A percentile compares a stretch with the other conserved stretches of the same genome.
These are phyloP conservation scores for Zoanthus gigantus DNA, from an alignment of 92 coral and sea anemone species.

Conservation along the genomic window DNA sequence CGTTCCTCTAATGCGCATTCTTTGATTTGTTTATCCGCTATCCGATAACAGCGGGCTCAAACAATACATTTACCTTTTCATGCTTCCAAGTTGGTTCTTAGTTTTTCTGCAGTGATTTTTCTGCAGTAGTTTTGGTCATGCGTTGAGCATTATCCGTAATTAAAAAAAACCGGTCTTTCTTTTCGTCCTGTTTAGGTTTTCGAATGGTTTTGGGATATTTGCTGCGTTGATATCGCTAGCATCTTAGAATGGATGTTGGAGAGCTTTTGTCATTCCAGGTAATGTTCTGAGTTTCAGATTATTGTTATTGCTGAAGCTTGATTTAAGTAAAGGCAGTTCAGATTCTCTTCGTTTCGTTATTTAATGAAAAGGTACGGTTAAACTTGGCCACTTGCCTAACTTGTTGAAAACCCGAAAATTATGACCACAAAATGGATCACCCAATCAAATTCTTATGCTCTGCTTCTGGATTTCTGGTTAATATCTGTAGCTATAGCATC, in stretches of 20 bases:
- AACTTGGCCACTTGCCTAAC: no score
- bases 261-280: constrained; percentile 83
- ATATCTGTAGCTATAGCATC: no score
- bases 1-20: background rate
- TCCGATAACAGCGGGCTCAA: background rate
- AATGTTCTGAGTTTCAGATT: background rate
- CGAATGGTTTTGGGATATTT: background rate
- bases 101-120: background rate
- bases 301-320: background rate
- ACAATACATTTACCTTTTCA: background rate
- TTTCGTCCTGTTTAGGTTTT: background rate
- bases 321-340: no score
- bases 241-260: constrained; percentile 69
- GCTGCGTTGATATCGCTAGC: constrained; percentile 4
- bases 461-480: no score
- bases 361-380: background rate
- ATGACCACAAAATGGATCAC: no score
- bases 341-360: background rate
- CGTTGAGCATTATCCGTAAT: background rate
- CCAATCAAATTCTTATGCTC: no score
- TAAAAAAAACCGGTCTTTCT: background rate
- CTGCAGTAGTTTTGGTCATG: background rate
- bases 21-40: background rate
- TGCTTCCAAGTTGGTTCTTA: background rate
- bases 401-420: no score